Evolutionary conservation across 2,113 vertebrate genomes (phyloP), one percentile per base, ranked within the genome.

Genomic region (Heterotilapia buettikoferi): DNA sequence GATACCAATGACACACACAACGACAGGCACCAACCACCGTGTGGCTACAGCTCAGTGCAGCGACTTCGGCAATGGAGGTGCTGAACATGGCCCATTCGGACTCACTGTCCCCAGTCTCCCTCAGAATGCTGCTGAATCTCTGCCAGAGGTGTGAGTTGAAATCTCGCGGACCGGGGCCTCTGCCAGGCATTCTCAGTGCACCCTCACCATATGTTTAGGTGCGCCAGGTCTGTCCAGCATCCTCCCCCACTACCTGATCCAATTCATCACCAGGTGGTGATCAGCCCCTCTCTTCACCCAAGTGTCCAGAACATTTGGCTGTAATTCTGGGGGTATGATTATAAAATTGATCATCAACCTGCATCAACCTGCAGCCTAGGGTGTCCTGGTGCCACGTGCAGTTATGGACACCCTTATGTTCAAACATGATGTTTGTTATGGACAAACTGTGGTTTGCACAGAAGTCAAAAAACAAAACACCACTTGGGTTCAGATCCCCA

Each of bases 111-210:
- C 56, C 26, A 59, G 26, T 18, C 56, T 59, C 26, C 26, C 56
- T 31, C 56, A 9, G 14, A 59, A 59, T 0, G 26, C 5, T 59
- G 56, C 26, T 59, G 56, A 6, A 59, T 18, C 14, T 59, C 56
- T 59, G 26, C 24, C 56, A 59, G 24, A 59, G 56, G 0, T 57
- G 24, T 29, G 7, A 16, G 7, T 59, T 29, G 56, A 59, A 59
- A 59, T 59, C 24, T 59, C 29, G 56, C 0, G 1, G 24, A 59
- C 56, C 7, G 3, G 56, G 56, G 7, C 7, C 14, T 59, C 13
- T 59, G 24, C 56, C 56, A 59, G 56, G 13, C 13, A 57, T 3
- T 57, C 24, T 57, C 24, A 57, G 54, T 26, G 54, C 24, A 57
- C 54, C 54, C 54, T 14, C 54, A 57, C 21, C 2, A 57, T 26